Percentiles rank a stretch among this genome's conserved stretches.
phyloP scores from a whole-genome alignment of 1,140 invertebrate genomes.

The Aphelinus certus region DNA sequence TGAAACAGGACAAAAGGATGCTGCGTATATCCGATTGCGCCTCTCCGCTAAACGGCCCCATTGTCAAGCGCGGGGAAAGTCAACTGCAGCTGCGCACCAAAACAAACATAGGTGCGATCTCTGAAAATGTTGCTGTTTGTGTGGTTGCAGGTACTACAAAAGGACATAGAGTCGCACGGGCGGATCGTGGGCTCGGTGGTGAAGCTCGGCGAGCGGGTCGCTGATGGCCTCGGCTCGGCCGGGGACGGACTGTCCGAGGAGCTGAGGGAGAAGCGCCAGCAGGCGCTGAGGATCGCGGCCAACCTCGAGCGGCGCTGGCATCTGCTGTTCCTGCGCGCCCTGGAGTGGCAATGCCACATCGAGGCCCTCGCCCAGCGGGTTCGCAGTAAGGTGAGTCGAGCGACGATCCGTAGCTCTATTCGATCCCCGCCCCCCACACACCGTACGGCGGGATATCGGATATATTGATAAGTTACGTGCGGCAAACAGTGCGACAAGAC shows the following conservation, averaged over 20 bases:
- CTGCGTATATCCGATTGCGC: too few species aligned
- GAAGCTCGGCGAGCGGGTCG: slow-evolving; percentile 65
- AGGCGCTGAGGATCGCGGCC: slow-evolving; percentile 60
- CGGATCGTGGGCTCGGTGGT: slow-evolving; percentile 83
- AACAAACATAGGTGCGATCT: too few species aligned
- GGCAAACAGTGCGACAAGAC: too few species aligned
- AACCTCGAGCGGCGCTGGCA: slow-evolving; percentile 88
- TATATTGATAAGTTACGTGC: too few species aligned
- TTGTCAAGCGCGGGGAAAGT: too few species aligned
- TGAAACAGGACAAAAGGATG: too few species aligned
- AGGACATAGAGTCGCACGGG: slow-evolving; percentile 85
- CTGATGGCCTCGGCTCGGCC: slow-evolving; percentile 40
- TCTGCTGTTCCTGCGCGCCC: slow-evolving; percentile 82
- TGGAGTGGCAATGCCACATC: slow-evolving; percentile 89
- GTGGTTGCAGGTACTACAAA: slow-evolving; percentile 79
- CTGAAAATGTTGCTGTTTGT: neutral
- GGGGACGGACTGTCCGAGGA: slow-evolving; percentile 43
- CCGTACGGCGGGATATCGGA: too few species aligned
- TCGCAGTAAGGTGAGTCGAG: slow-evolving; percentile 57
- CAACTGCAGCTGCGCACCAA: too few species aligned
- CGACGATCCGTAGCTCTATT: neutral
- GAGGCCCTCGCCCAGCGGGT: slow-evolving; percentile 69
- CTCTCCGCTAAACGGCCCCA: too few species aligned
- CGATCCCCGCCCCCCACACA: too few species aligned
- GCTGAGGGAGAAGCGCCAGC: slow-evolving; percentile 47